These are phyloP conservation scores for Felis chaus DNA, from an alignment of 2,113 vertebrate genomes.

Conservation along the genomic window DNA sequence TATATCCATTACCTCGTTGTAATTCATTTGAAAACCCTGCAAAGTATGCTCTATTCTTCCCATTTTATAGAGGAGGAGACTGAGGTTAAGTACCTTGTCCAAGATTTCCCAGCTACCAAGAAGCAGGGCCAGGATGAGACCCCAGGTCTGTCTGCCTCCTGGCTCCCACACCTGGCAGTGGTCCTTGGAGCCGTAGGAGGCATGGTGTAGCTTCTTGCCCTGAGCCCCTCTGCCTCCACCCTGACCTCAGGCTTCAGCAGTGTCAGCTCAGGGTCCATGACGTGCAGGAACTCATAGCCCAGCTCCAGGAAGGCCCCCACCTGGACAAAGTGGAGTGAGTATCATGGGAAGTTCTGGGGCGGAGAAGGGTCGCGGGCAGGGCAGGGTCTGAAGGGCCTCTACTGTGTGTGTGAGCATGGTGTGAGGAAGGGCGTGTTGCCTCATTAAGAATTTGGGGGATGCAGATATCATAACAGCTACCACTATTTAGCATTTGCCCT, in stretches of 20 bases:
- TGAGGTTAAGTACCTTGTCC: neutral
- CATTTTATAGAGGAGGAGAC: neutral
- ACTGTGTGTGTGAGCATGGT: too few species aligned
- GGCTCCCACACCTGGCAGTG: fast-evolving
- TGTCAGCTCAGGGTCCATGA: constrained; percentile 62
- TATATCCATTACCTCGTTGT: neutral
- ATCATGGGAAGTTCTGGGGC: neutral
- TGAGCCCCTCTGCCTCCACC: neutral
- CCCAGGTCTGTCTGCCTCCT: neutral
- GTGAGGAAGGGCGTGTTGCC: neutral
- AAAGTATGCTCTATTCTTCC: neutral
- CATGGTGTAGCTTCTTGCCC: neutral
- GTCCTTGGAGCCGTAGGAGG: neutral
- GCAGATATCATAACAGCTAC: fast-evolving
- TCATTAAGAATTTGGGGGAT: neutral
- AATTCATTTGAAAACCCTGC: neutral
- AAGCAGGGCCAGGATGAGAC: neutral
- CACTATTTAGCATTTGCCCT: neutral
- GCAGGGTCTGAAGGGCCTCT: fast-evolving
- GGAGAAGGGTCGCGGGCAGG: neutral
- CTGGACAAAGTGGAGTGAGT: constrained; percentile 86
- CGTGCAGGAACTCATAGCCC: neutral
- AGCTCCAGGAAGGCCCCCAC: constrained; percentile 73
- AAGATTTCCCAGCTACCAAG: neutral
- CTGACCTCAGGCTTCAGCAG: constrained; percentile 77